Evolutionary conservation across 2,113 vertebrate genomes (phyloP).

Genomic region (Saguinus midas): DNA sequence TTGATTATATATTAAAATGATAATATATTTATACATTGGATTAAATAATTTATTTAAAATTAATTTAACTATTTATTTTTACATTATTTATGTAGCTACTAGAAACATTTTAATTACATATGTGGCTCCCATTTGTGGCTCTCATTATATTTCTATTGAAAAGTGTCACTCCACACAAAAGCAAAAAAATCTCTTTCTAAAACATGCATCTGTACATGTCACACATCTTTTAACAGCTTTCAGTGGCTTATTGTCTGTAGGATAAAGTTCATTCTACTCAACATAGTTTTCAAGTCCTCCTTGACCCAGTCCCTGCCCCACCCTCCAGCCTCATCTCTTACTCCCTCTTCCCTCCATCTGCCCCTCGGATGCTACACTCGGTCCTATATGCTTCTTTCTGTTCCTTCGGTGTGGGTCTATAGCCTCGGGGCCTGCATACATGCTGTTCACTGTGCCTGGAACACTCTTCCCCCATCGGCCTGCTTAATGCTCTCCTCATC

Average conservation of each 20-base stretch:
- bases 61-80: background rate
- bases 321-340: background rate
- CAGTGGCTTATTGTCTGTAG: background rate
- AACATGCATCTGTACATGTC: background rate
- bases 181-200: background rate
- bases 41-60: slow-evolving; percentile 11
- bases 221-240: background rate
- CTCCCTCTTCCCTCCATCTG: background rate
- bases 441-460: background rate
- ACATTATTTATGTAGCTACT: background rate
- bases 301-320: background rate
- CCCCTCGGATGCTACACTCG: background rate
- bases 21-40: background rate
- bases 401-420: background rate
- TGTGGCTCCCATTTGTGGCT: background rate
- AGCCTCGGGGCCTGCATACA: background rate
- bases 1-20: background rate
- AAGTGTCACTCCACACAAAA: background rate
- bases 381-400: background rate
- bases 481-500: background rate
- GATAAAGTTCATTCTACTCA: background rate
- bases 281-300: background rate
- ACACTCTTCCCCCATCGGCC: background rate
- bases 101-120: slow-evolving; percentile 11
- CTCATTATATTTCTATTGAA: background rate